phyloP scores from a whole-genome alignment of 2,888 invertebrate species.

The Trissolcus japonicus region DNA sequence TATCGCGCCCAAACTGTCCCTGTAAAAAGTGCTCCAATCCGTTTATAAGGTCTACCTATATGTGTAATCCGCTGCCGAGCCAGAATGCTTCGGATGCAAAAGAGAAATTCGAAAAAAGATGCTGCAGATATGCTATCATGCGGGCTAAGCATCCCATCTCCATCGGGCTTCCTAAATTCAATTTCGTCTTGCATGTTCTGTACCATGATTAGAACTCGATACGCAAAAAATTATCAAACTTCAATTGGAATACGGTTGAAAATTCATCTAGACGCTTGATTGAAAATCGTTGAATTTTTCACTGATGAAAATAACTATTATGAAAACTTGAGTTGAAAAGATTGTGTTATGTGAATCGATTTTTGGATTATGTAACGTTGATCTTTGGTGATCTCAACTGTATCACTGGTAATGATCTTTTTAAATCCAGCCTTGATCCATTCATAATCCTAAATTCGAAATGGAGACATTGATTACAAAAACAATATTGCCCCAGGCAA shows the following conservation, averaged over 20 bases:
- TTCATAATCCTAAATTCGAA: conserved; percentile 1
- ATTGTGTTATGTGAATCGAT: too few species aligned
- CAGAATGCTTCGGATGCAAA: conserved; percentile 44
- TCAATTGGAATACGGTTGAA: too few species aligned
- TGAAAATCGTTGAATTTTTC: too few species aligned
- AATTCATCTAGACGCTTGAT: too few species aligned
- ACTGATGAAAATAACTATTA: too few species aligned
- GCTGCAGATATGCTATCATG: conserved; percentile 37
- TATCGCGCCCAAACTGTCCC: conserved; percentile 18
- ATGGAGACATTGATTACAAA: conserved; percentile 23
- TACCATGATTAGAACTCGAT: conserved; percentile 19
- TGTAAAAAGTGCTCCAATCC: conserved; percentile 30
- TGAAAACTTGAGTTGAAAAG: too few species aligned
- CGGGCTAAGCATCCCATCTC: conserved; percentile 38
- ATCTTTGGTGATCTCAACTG: too few species aligned
- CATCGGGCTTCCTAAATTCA: conserved; percentile 45
- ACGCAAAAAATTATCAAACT: not conserved
- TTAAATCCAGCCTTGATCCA: too few species aligned
- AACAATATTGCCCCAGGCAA: conserved; percentile 25
- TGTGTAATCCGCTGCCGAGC: conserved; percentile 48
- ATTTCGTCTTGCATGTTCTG: conserved; percentile 39
- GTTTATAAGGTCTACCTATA: conserved; percentile 42
- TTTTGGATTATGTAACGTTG: too few species aligned
- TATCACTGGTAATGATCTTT: too few species aligned
- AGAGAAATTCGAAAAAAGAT: conserved; percentile 52